Evolutionary conservation across 2,113 vertebrate species (phyloP), one percentile per base, ranked within the genome.

Genomic region (Bettongia penicillata): DNA sequence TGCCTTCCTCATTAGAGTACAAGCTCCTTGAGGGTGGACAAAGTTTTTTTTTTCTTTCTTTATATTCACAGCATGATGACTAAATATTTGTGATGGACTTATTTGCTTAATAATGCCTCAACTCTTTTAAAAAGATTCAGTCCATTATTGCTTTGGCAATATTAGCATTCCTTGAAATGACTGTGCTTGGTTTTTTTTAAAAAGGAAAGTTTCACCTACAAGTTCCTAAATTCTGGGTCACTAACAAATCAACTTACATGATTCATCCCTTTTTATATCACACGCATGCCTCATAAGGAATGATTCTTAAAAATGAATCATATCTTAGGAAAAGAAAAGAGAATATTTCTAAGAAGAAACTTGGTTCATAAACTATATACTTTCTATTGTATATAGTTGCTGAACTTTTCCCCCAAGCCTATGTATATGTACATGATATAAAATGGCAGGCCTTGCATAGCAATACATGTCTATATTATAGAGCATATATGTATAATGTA

Each of bases 101-200:
- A 77, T 77, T 77, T n/a, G n/a, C 12, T 77, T 77, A 77, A 77
- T 6, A n/a, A 47, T 16, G 52, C 31, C 37, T 90, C 55, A 51
- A 10, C n/a, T 52, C 55, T 92, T 93, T 92, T 91, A 52, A 84
- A 89, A 94, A 93, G 90, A 93, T 51, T 94, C 48, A 94, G 24
- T 53, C 3, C 91, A 90, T 50, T 14, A 24, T 26, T 93, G n/a
- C 91, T 77, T 53, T 47, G 9, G 31, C 89, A 22, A 55, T 94
- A 61, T 53, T 92, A 55, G 90, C 52, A 68, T 43, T 55, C 52
- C 91, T 95, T 94, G 89, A 84, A 84, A 84, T 43, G n/a, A 84
- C 16, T 84, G 90, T 91, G 22, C 26, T 28, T 49, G 90, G 0
- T 12, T 61, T 61, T 43, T 51, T 96, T 47, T 57, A 92, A 53